Base-by-base conservation (phyloP, 2,113 vertebrate genomes). In the Pao palembangensis region DNA sequence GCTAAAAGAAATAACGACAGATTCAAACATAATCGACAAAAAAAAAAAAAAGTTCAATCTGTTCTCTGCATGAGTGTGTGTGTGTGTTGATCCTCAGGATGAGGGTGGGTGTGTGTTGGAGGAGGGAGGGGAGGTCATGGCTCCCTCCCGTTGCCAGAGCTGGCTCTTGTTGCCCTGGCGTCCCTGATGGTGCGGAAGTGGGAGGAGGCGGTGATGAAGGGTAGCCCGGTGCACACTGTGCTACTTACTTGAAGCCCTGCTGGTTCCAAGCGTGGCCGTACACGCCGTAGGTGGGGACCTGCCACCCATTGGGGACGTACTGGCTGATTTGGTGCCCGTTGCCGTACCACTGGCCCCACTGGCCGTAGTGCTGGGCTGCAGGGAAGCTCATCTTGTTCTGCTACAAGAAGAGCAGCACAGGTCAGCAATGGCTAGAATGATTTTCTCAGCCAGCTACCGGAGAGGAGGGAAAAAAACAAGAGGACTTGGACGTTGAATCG, bases 271-370 rank as follows among this genome's bases (percentile, higher is more conserved):
- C 89, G 79, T 98, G 97, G 61, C 96, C 86, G 61, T 98, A 99
- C 63, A 99, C 88, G 18, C 94, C 91, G 11, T 98, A 98, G 44
- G 95, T 90, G 63, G 97, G 96, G 66, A 99, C 93, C 78, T 97
- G 95, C 97, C 97, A 98, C 58, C 96, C 95, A 5, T 98, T 98
- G 50, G 95, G 95, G 87, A 99, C 88, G 42, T 98, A 99, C 87
- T 99, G 97, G 67, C 93, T 92, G 57, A 98, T 94, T 83, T 98
- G 94, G 56, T 94, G 96, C 50, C 94, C 92, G 0, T 91, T 96
- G 76, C 97, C 89, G 47, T 98, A 98, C 93, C 96, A 99, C 87
- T 98, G 96, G 20, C 95, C 94, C 95, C 95, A 98, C 86, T 98
- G 97, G 67, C 94, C 94, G 5, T 98, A 99, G 3, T 94, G 77